Percentiles rank a stretch among this genome's conserved stretches.
Evolutionary conservation across 2,797 vertebrate genomes (phyloP).

Genomic region (Acropternis orthonyx): DNA sequence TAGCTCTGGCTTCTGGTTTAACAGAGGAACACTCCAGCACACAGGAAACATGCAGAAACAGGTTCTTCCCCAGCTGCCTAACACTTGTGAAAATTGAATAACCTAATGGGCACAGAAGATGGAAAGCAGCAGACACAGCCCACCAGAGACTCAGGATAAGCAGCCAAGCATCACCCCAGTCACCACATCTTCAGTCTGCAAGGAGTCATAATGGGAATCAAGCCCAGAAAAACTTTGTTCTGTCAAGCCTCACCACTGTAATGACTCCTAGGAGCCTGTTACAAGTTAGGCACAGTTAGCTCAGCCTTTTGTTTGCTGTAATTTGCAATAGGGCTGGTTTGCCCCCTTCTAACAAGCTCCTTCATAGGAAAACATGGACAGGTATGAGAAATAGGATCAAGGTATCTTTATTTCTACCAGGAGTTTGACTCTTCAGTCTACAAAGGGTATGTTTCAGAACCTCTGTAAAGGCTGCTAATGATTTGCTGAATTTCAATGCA

Average conservation of each 20-base stretch:
- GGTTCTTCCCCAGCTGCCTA: background rate
- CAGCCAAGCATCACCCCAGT: background rate
- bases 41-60: background rate
- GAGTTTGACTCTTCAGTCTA: background rate
- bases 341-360: background rate
- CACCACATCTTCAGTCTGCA: constrained; percentile 8
- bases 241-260: constrained; percentile 4
- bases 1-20: background rate
- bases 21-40: background rate
- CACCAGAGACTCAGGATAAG: constrained; percentile 16
- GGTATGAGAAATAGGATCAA: background rate
- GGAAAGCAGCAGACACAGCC: background rate
- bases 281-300: background rate
- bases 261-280: constrained; percentile 11
- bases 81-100: background rate
- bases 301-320: background rate
- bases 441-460: background rate
- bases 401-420: background rate
- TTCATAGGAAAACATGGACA: background rate
- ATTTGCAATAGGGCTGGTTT: background rate
- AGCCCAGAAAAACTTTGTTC: constrained; percentile 47
- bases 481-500: background rate
- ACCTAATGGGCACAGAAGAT: background rate
- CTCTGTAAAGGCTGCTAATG: background rate
- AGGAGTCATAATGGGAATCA: constrained; percentile 32